Base-by-base conservation (phyloP, 2,113 vertebrate genomes). In the Indicator indicator region DNA sequence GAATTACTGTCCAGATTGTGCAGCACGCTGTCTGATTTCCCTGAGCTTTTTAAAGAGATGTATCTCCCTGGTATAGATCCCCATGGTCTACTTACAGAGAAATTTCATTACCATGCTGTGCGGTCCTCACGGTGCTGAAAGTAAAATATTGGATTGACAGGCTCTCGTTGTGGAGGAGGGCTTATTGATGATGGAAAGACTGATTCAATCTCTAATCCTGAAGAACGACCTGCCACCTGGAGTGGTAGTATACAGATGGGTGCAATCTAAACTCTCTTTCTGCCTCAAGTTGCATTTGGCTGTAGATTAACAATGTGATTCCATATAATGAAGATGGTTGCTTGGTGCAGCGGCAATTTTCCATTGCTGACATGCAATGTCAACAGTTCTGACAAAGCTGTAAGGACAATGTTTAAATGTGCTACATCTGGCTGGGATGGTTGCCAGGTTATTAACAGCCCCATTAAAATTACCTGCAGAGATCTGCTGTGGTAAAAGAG, bases 181-280 rank as follows among this genome's bases (percentile, higher is more conserved):
- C 93, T 97, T 96, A 92, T 90, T 97, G 96, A 97, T 97, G 97
- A 97, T 97, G 93, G 95, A 95, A 96, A 97, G 96, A 93, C 97
- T 95, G 97, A 96, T 97, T 97, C 97, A 96, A 97, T 97, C 96
- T 97, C 97, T 97, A 97, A 96, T 97, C 95, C 96, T 97, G 96
- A 97, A 96, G 96, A 97, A 97, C 83, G 95, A 97, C 96, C 97
- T 97, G 97, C 97, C 97, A 97, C 96, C 93, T 96, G 95, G 87
- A 97, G 94, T 97, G 96, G 97, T 97, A 96, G 94, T 77, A 74
- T 96, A 97, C 95, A 97, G 96, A 97, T 97, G 95, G 94, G 94
- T 94, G 95, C 95, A 97, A 97, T 97, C 96, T 95, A 95, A 95
- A 94, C 93, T 92, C 94, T 89, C 96, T 92, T 76, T 94, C 89